Evolutionary conservation across 2,888 invertebrate species (phyloP).

Genomic region (Deilephila elpenor): DNA sequence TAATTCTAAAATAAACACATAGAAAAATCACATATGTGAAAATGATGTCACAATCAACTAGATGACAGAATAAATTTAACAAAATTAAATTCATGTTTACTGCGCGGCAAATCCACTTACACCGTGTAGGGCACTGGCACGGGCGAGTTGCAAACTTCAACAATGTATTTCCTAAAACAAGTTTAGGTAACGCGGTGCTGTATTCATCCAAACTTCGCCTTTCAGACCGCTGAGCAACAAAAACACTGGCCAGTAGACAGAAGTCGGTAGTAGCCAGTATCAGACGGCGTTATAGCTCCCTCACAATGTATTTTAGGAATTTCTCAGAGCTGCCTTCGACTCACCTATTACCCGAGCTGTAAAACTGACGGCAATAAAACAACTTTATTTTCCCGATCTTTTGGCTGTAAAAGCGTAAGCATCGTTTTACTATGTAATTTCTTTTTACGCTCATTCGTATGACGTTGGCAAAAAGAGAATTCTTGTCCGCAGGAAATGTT

Average conservation of each 20-base stretch:
- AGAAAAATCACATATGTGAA: too few species aligned
- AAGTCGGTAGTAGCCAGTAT: not conserved
- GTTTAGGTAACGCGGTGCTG: slow-evolving; percentile 2
- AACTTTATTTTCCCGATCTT: slow-evolving; percentile 75
- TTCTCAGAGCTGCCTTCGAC: slow-evolving; percentile 57
- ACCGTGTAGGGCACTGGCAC: not conserved
- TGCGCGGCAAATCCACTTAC: not conserved
- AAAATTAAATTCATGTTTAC: not conserved
- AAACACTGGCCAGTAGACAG: slow-evolving; percentile 24
- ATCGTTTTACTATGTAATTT: slow-evolving; percentile 73
- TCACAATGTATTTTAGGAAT: slow-evolving; percentile 38
- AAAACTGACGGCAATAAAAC: slow-evolving; percentile 72
- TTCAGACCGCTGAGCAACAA: slow-evolving; percentile 23
- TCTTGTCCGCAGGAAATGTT: slow-evolving; percentile 47
- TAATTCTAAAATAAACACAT: too few species aligned
- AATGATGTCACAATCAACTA: too few species aligned
- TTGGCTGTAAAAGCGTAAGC: slow-evolving; percentile 69
- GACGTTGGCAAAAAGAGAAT: slow-evolving; percentile 59
- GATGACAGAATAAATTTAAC: not conserved
- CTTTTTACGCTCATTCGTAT: slow-evolving; percentile 63
- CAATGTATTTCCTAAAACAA: slow-evolving; percentile 19
- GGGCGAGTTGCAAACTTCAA: slow-evolving; percentile 10
- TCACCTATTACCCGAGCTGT: slow-evolving; percentile 67
- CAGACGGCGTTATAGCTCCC: slow-evolving; percentile 13
- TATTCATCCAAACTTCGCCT: slow-evolving; percentile 28